These are phyloP conservation scores for Bombus ignitus DNA, from an alignment of 1,140 invertebrate species.

Conservation along the genomic window DNA sequence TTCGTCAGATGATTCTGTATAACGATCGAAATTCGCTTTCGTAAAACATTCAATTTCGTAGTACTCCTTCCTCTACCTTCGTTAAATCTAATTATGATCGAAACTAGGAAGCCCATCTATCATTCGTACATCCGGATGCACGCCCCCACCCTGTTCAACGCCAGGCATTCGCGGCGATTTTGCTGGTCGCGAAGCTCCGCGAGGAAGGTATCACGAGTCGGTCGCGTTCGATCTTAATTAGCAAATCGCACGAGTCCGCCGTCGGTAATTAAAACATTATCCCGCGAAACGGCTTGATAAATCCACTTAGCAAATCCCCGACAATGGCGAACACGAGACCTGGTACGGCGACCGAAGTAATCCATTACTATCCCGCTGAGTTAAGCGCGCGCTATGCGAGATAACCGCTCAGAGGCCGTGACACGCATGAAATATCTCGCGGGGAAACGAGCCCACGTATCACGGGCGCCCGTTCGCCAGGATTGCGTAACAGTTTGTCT, in stretches of 20 bases:
- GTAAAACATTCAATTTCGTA: too few species aligned
- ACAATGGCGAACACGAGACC: conserved; percentile 42
- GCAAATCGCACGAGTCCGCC: not conserved
- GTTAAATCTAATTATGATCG: not conserved
- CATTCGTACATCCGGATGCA: not conserved
- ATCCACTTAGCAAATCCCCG: conserved; percentile 37
- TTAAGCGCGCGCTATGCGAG: conserved; percentile 37
- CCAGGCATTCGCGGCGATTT: not conserved
- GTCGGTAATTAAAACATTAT: conserved; percentile 49
- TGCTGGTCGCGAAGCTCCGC: not conserved
- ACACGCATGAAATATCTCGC: conserved; percentile 55
- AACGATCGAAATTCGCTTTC: too few species aligned
- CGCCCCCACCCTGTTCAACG: not conserved
- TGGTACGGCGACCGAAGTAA: conserved; percentile 22
- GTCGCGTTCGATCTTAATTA: conserved; percentile 43
- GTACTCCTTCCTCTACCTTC: too few species aligned
- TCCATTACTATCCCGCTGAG: conserved; percentile 54
- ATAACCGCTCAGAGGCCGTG: conserved; percentile 37
- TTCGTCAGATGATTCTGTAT: too few species aligned
- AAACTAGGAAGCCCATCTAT: not conserved
- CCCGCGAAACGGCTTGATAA: conserved; percentile 35
- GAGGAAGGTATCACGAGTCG: too few species aligned
- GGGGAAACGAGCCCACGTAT: conserved; percentile 29
- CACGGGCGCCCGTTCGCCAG: not conserved
- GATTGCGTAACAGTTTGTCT: conserved; percentile 55